These are phyloP conservation scores for Cosmia trapezina DNA, from an alignment of 2,888 invertebrate species.

Conservation along the genomic window DNA sequence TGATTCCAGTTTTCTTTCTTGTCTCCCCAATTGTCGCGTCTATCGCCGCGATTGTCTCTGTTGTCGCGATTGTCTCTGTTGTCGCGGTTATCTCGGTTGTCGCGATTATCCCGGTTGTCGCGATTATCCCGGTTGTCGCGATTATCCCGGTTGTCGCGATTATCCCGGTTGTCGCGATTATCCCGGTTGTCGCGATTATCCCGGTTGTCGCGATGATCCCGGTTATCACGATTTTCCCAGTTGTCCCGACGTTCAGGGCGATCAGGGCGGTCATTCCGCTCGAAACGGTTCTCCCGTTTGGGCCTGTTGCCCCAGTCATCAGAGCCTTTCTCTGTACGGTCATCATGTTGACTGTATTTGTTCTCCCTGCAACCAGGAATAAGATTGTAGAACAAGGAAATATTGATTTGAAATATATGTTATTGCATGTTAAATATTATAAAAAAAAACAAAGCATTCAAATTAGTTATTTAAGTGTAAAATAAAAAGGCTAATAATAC, in stretches of 20 bases:
- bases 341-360: constrained; percentile 73
- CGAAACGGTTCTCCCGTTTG: constrained; percentile 60
- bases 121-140: constrained; percentile 54
- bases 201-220: constrained; percentile 55
- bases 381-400: constrained; percentile 8
- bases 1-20: constrained; percentile 69
- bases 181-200: constrained; percentile 53
- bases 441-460: constrained; percentile 47
- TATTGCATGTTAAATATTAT: constrained; percentile 41
- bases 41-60: constrained; percentile 57
- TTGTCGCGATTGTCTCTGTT: constrained; percentile 62
- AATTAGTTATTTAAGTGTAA: constrained; percentile 32
- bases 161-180: constrained; percentile 63
- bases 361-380: constrained; percentile 63
- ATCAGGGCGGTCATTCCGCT: constrained; percentile 57
- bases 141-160: constrained; percentile 66
- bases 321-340: constrained; percentile 74
- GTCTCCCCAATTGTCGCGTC: constrained; percentile 72
- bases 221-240: constrained; percentile 66
- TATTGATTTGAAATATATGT: constrained; percentile 10
- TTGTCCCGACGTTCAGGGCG: constrained; percentile 49
- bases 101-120: constrained; percentile 51
- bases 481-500: not conserved
- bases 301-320: constrained; percentile 75
- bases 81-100: constrained; percentile 68